Evolutionary conservation across 2,113 vertebrate genomes (phyloP).

Genomic region (Platysteira castanea): DNA sequence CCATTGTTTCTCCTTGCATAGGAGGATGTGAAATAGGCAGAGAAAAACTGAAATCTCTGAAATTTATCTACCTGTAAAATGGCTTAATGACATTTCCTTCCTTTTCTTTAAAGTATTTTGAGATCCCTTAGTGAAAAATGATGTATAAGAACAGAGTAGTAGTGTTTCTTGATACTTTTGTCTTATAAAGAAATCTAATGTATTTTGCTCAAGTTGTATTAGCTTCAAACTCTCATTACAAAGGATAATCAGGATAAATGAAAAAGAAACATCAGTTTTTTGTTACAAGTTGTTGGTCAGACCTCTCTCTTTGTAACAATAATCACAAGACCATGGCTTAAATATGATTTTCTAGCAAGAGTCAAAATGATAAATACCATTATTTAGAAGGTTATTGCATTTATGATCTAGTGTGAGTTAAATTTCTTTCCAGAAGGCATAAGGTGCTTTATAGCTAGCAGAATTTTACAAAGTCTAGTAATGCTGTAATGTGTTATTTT

Average conservation of each 20-base stretch:
- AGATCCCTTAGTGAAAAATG: background rate
- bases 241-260: background rate
- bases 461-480: background rate
- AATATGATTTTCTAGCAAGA: background rate
- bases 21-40: slow-evolving; percentile 45
- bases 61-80: slow-evolving; percentile 47
- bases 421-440: background rate
- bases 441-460: background rate
- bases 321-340: background rate
- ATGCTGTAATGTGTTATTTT: background rate
- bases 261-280: background rate
- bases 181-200: background rate
- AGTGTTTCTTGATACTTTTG: background rate
- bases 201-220: background rate
- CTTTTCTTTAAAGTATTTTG: background rate
- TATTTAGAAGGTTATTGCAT: background rate
- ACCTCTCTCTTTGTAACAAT: background rate
- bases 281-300: background rate
- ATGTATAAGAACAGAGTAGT: background rate
- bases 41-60: slow-evolving; percentile 17
- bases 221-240: background rate
- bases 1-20: slow-evolving; percentile 24
- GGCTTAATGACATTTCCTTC: slow-evolving; percentile 29
- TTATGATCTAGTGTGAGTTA: background rate
- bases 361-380: background rate